Evolutionary conservation across 2,797 vertebrate genomes (phyloP), one percentile per base, ranked within the genome.

Genomic region (Xenentodon cancila): DNA sequence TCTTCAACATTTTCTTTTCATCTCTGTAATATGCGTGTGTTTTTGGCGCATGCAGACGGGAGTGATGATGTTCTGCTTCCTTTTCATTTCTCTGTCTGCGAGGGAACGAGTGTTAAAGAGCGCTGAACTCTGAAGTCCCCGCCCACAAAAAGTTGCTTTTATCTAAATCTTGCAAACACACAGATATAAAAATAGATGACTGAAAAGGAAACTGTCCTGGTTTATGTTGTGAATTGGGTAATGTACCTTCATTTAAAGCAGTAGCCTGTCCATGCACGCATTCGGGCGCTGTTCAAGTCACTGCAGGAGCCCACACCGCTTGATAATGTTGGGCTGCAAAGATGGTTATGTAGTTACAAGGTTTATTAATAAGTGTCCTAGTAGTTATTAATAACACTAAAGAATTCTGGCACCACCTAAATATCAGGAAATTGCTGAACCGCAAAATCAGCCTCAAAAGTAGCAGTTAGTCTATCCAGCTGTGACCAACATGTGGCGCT

Each of bases 51-150:
- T 61, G 71, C 70, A 73, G 55, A 88, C 89, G 79, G 85, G 88
- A 92, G 88, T 79, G 88, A 89, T 89, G 88, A 92, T 91, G 79
- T 75, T 66, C 62, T 85, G 82, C 85, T 91, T 88, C 86, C 81
- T 75, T 85, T 84, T 88, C 72, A 85, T 84, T 89, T 87, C 73
- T 76, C 69, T 59, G 68, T 79, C 80, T 80, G 72, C 79, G 79
- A 85, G 57, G 67, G 75, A 90, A 86, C 75, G 70, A 77, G 80
- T 85, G 80, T 85, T 91, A 87, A 89, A 88, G 80, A 88, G 75
- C 87, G 81, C 68, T 86, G 84, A 90, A 89, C 86, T 86, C 71
- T 62, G 75, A 74, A 82, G 87, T 84, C 79, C 68, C 83, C 84
- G 79, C 85, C 79, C 75, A 83, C 84, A 30, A 75, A 30, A 75